Conservation (phyloP, 1,140 invertebrate species). For the Scaptomyza hsui region DNA sequence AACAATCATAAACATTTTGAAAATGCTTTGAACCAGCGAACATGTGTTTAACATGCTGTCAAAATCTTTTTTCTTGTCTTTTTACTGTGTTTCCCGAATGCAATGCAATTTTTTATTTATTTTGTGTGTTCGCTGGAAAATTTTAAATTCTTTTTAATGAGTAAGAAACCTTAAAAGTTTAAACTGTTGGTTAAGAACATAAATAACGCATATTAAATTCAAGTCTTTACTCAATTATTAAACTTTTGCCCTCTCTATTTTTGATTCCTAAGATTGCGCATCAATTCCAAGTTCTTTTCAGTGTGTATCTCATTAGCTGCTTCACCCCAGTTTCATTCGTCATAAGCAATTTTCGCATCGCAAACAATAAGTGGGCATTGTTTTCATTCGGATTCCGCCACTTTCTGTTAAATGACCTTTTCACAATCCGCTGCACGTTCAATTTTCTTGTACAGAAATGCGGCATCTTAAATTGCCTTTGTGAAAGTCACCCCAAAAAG, state of each 20-base stretch:
- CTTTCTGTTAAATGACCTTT: slow-evolving; percentile 30
- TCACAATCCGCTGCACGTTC: slow-evolving; percentile 6
- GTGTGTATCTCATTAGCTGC: neutral
- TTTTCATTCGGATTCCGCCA: slow-evolving; percentile 21
- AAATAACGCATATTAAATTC: no score
- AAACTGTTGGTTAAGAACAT: no score
- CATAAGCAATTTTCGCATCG: neutral
- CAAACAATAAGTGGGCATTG: slow-evolving; percentile 53
- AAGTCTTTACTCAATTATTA: no score
- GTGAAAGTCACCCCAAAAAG: slow-evolving; percentile 13
- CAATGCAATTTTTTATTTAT: no score
- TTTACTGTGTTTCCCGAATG: slow-evolving; percentile 11
- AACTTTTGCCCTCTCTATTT: no score
- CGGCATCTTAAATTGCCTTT: neutral
- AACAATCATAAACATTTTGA: slow-evolving; percentile 14
- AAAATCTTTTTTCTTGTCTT: neutral
- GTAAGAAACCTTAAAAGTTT: no score
- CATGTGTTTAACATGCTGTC: slow-evolving; percentile 70
- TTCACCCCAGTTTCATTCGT: neutral
- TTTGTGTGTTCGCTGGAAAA: no score
- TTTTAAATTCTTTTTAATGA: no score
- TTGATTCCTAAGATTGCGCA: neutral
- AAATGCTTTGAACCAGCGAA: slow-evolving; percentile 15
- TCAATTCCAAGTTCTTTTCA: neutral
- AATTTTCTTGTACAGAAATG: slow-evolving; percentile 9